phyloP scores from a whole-genome alignment of 2,113 vertebrate genomes.

The Lepidothrix coronata region DNA sequence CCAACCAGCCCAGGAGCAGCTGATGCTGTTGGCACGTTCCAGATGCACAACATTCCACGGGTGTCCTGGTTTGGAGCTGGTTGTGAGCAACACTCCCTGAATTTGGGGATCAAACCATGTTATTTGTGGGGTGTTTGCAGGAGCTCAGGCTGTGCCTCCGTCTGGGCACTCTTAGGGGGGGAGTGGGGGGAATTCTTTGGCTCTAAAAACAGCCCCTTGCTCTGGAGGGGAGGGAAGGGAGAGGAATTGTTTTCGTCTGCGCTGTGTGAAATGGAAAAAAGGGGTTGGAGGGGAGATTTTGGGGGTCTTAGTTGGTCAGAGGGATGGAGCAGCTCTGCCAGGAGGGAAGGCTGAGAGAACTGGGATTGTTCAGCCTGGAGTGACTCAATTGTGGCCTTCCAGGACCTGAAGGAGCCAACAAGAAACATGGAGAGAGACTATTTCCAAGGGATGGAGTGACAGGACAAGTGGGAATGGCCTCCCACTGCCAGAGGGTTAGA shows the following conservation, averaged over 20 bases:
- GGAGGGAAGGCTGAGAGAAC: not conserved
- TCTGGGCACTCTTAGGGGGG: not conserved
- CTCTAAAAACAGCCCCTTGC: not conserved
- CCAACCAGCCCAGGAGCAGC: rapidly evolving
- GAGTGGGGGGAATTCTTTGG: not conserved
- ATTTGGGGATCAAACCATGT: rapidly evolving
- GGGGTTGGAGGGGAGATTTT: not conserved
- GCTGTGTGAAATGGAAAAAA: not conserved
- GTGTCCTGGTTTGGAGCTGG: not conserved
- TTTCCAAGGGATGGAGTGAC: not conserved
- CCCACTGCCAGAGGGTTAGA: rapidly evolving
- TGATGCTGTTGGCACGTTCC: not conserved
- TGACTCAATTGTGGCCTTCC: not conserved
- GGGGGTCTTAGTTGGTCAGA: not conserved
- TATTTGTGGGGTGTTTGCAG: rapidly evolving
- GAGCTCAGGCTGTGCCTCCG: not conserved
- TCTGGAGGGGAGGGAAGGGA: not conserved
- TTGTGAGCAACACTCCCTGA: rapidly evolving
- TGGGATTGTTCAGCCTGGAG: not conserved
- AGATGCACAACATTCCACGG: not conserved
- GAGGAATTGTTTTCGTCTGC: not conserved
- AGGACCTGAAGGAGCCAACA: not conserved
- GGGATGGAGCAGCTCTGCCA: not conserved
- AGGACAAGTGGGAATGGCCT: not conserved
- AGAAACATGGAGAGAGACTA: not conserved